Evolutionary conservation across 2,888 invertebrate species (phyloP).

Genomic region (Bhutanitis thaidina): DNA sequence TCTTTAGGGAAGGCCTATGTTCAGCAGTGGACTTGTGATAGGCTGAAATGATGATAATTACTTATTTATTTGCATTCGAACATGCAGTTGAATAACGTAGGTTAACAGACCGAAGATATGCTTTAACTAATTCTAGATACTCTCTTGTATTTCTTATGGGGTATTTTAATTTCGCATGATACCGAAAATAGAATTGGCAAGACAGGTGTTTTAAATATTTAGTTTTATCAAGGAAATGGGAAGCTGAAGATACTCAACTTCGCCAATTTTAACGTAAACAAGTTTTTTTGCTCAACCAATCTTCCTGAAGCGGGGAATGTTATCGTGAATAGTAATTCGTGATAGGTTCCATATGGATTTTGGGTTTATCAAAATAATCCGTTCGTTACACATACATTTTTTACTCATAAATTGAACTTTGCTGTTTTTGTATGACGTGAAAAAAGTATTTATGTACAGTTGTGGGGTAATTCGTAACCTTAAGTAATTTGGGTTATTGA

Average conservation of each 20-base stretch:
- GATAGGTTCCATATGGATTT: slow-evolving; percentile 3
- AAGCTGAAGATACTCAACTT: neutral
- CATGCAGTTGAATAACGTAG: no score
- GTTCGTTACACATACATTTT: neutral
- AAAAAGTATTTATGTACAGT: no score
- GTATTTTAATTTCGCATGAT: neutral
- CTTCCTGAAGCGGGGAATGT: neutral
- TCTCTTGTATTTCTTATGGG: no score
- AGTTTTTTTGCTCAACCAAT: slow-evolving; percentile 3
- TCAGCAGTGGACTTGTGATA: no score
- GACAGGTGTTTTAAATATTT: slow-evolving; percentile 13
- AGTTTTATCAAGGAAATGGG: neutral
- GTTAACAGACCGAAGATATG: no score
- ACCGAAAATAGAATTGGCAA: neutral
- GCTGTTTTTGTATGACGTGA: neutral
- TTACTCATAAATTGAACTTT: no score
- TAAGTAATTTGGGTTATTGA: no score
- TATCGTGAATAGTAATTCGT: neutral
- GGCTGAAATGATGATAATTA: no score
- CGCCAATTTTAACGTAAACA: slow-evolving; percentile 6
- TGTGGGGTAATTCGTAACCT: no score
- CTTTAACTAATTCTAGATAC: no score
- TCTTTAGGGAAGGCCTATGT: no score
- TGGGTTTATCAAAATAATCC: neutral
- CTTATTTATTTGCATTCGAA: no score